Base-by-base conservation (phyloP, 2,797 vertebrate genomes). In the Lophotriccus pileatus region DNA sequence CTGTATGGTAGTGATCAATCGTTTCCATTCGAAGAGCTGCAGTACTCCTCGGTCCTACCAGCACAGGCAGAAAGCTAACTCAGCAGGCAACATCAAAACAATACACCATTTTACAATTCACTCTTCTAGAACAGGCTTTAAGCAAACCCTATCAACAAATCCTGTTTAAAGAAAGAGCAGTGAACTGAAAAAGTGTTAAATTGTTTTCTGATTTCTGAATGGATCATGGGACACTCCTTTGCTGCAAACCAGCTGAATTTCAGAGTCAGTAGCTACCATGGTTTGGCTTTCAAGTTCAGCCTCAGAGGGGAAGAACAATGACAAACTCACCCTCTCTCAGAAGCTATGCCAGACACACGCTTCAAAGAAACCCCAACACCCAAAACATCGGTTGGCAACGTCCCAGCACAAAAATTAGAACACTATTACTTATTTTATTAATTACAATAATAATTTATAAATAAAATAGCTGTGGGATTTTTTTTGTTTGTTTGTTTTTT, bases 1-100 rank as follows among this genome's bases (percentile, higher is more conserved):
- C 56, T 52, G 34, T 62, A 47, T 1, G 0, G 44, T 1, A 50
- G 50, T 0, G 0, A 70, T 15, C 69, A 63, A 76, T 18, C 2
- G 3, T 32, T 90, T 68, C 53, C 1, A 1, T 22, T 44, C 25
- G 27, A 67, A 89, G 22, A 87, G 47, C 37, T 24, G 39, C 56
- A 76, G 55, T 0, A 3, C 30, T 46, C 39, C 49, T 53, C 5
- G 1, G 47, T 56, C 60, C 20, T 7, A 91, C 24, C 47, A 87
- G 53, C 88, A 58, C 32, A 55, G 46, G 46, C 70, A 89, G 69
- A 86, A 81, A 78, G 55, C 50, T 44, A 73, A 78, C 41, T 75
- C 84, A 82, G 74, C 1, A 0, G 55, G 50, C 27, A 76, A 72
- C 0, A 4, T 19, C 39, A n/a, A 72, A 93, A 81, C 16, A 78